Evolutionary conservation across 2,797 vertebrate species (phyloP).

Genomic region (Hemitrygon akajei): DNA sequence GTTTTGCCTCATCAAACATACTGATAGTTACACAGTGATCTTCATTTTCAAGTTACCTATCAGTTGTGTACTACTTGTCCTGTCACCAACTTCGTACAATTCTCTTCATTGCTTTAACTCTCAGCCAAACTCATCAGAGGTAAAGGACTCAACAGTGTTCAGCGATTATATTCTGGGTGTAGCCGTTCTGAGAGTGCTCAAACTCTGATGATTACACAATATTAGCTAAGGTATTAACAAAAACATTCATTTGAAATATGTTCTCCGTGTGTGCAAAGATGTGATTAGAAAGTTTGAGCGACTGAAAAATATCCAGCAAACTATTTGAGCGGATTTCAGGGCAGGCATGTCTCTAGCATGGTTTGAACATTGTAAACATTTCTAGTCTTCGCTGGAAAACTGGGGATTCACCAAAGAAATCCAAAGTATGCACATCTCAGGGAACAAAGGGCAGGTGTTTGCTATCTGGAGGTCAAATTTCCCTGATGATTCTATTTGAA

Average conservation of each 20-base stretch:
- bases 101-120: not conserved
- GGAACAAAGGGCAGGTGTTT: constrained; percentile 26
- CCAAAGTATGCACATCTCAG: not conserved
- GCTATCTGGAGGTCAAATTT: not conserved
- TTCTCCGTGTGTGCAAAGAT: not conserved
- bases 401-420: not conserved
- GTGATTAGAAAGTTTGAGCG: not conserved
- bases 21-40: too few species aligned
- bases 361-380: not conserved
- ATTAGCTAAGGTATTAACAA: not conserved
- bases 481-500: not conserved
- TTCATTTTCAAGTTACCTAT: too few species aligned
- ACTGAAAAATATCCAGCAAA: not conserved
- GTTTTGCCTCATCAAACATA: too few species aligned
- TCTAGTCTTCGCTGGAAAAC: not conserved
- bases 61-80: not conserved
- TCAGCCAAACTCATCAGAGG: not conserved
- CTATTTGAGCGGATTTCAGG: not conserved
- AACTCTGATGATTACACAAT: not conserved
- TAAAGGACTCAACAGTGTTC: not conserved
- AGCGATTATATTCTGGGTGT: not conserved
- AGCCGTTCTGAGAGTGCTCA: not conserved
- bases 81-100: not conserved
- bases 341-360: not conserved
- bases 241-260: not conserved